Conservation (phyloP, 2,113 vertebrate genomes). For the Centrocercus urophasianus region DNA sequence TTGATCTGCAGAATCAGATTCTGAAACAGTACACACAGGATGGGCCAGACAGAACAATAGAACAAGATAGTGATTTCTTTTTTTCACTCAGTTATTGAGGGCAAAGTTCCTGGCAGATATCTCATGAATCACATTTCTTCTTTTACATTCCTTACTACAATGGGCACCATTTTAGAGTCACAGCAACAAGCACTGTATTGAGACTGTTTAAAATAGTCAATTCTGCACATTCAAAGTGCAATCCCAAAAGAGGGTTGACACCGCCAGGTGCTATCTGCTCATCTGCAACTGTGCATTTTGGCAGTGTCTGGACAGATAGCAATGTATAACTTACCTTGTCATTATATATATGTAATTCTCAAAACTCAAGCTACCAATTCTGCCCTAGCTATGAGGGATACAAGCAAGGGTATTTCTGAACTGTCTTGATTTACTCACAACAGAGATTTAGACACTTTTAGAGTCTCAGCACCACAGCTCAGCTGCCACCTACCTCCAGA, state of each 20-base stretch:
- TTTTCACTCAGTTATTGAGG: background rate
- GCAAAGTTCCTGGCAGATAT: background rate
- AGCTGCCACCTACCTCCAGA: background rate
- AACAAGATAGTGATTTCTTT: background rate
- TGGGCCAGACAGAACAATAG: background rate
- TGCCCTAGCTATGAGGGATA: background rate
- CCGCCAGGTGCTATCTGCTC: background rate
- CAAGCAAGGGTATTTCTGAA: background rate
- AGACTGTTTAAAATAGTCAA: background rate
- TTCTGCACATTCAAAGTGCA: background rate
- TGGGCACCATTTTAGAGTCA: background rate
- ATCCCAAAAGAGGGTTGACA: background rate
- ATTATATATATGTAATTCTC: background rate
- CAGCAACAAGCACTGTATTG: background rate
- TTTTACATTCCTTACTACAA: background rate
- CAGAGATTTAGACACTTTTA: background rate
- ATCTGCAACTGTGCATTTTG: background rate
- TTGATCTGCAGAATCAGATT: background rate
- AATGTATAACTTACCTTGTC: background rate
- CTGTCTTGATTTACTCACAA: background rate
- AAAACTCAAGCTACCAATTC: background rate
- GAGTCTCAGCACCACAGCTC: background rate
- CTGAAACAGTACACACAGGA: background rate
- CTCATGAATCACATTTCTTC: background rate
- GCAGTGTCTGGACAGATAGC: background rate